Evolutionary conservation across 2,113 vertebrate genomes (phyloP), one percentile per base, ranked within the genome.

Genomic region (Paedocypris sp.): DNA sequence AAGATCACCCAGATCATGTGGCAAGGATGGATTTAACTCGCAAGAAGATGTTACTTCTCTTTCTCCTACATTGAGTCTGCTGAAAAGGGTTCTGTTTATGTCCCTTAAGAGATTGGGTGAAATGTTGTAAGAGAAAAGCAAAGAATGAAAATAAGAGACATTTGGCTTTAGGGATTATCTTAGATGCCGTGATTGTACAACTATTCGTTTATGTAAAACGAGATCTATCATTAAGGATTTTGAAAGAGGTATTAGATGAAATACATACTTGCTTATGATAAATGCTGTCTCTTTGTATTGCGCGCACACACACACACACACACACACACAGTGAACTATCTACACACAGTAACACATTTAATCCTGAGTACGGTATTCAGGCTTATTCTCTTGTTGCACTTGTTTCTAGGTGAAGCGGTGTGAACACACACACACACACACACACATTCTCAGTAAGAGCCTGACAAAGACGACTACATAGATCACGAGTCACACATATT

Each of bases 1-100:
- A 19, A 60, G 54, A 39, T 63, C 15, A 25, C 10, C 35, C 29
- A 32, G 22, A 35, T 66, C 15, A 33, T 64, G 57, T 52, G 36
- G 58, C 29, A 16, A n/a, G 19, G 32, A 41, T 46, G 26, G 15
- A 6, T 50, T n/a, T n/a, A n/a, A n/a, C n/a, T n/a, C n/a, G 3
- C 33, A n/a, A 50, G 13, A 29, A 50, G 25, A 29, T 28, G 45
- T 13, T 19, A n/a, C n/a, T 25, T 46, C 43, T 26, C 5, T 4
- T 26, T 46, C 3, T n/a, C n/a, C n/a, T n/a, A n/a, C n/a, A n/a
- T n/a, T n/a, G n/a, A n/a, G n/a, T n/a, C n/a, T n/a, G n/a, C n/a
- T n/a, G n/a, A n/a, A n/a, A 41, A 41, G 19, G 20, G n/a, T 38
- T 15, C 38, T n/a, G 0, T 38, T 53, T 53, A n/a, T n/a, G n/a